These are phyloP conservation scores for Drosophila eugracilis DNA, from an alignment of 1,140 invertebrate species.

Conservation along the genomic window DNA sequence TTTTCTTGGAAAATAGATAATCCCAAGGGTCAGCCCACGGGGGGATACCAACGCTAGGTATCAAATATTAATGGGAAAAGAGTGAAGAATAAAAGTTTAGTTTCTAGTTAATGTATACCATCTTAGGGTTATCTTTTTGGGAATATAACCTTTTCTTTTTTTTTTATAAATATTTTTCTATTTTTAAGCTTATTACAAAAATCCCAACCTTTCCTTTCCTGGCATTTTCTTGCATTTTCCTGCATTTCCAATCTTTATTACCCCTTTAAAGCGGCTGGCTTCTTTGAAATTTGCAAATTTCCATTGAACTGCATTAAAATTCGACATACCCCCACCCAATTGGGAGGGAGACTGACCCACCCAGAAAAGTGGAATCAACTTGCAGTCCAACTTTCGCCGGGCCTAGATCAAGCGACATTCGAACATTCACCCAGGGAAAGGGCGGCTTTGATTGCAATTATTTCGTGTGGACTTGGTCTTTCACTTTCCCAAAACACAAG, in stretches of 20 bases:
- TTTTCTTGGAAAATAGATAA: slow-evolving; percentile 1
- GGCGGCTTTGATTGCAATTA: slow-evolving; percentile 54
- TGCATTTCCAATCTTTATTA: too few relatives aligned
- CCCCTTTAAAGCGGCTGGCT: slow-evolving; percentile 7
- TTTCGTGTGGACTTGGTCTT: slow-evolving; percentile 39
- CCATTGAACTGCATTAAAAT: slow-evolving; percentile 44
- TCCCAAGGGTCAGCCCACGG: not conserved
- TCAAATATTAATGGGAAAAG: not conserved
- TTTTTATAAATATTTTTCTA: too few relatives aligned
- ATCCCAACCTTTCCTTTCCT: not conserved
- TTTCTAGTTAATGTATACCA: not conserved
- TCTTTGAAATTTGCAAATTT: slow-evolving; percentile 30
- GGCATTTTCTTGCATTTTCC: too few relatives aligned
- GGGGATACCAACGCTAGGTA: not conserved
- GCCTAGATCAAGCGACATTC: slow-evolving; percentile 42
- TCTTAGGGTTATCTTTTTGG: not conserved
- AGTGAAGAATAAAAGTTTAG: not conserved
- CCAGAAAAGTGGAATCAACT: slow-evolving; percentile 23
- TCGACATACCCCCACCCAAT: slow-evolving; percentile 24
- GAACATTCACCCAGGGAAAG: slow-evolving; percentile 49
- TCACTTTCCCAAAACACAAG: slow-evolving; percentile 50
- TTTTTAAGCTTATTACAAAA: not conserved
- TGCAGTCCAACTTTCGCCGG: slow-evolving; percentile 34
- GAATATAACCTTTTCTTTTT: too few relatives aligned
- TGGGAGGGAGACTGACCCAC: slow-evolving; percentile 40